Evolutionary conservation across 2,888 invertebrate genomes (phyloP), one percentile per base, ranked within the genome.

Genomic region (Chymomyza caudatula): DNA sequence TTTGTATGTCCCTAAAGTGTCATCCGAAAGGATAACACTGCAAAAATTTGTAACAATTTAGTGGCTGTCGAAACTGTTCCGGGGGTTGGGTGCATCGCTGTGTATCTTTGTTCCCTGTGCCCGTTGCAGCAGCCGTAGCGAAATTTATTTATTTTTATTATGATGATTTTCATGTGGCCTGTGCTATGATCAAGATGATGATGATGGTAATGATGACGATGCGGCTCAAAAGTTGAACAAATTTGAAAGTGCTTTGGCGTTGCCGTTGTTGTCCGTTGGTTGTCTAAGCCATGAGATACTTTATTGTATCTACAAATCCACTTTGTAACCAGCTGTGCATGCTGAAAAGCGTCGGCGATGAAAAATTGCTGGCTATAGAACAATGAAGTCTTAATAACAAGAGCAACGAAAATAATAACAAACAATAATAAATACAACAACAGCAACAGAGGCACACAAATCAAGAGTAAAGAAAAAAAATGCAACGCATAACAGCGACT

Each of bases 41-140:
- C 65, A 74, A 52, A 66, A 71, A 79, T 77, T 77, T 79, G 75
- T 85, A 83, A 75, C 75, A 84, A 76, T 81, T 73, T 69, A 57
- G 65, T 42, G 49, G 55, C 53, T 25, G 44, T 43, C n/a, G 20
- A 15, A 15, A 8, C 13, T 23, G 60, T 1, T 1, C 15, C 4
- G 4, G 17, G 15, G 15, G 47, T 47, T 47, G 47, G 6, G 11
- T 37, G 29, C 29, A 37, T 11, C 8, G 29, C 51, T 8, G 11
- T 20, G 19, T 53, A 22, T 19, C 20, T 20, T 44, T 44, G 6
- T 44, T 44, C n/a, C n/a, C n/a, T n/a, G n/a, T n/a, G n/a, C n/a
- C n/a, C n/a, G 11, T n/a, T 42, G n/a, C n/a, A n/a, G 70, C 67
- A 70, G 70, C 71, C 73, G 74, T 77, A 62, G 73, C 74, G 63